Evolutionary conservation across 2,888 invertebrate genomes (phyloP), one percentile per base, ranked within the genome.

Genomic region (Chrysolina haemoptera): DNA sequence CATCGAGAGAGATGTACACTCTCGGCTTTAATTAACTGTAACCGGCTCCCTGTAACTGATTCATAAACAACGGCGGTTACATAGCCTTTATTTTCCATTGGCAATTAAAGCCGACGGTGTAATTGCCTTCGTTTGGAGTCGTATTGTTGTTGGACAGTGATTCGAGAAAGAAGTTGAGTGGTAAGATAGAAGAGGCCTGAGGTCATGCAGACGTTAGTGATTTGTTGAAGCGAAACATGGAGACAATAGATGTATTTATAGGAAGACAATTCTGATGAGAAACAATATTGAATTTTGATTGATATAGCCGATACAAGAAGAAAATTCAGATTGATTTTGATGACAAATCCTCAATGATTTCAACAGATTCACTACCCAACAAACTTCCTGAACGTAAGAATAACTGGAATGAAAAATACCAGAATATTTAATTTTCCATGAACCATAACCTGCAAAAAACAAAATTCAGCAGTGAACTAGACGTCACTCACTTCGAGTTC

Each of bases 41-140:
- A 66, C 55, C 55, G 70, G 46, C 70, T 63, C 48, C 62, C 55
- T 27, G 65, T 22, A 35, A 22, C 27, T 35, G 59, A 59, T 27
- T 59, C 59, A 59, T 59, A 59, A 59, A 59, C 59, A 59, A 35
- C 59, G 11, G 22, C 59, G 16, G 27, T 59, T 27, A 59, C 59
- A n/a, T 35, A 55, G 55, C 16, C 22, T 55, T 22, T 9, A 35
- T 59, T 27, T 59, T 59, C 59, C n/a, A 8, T 35, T 62, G 63
- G 69, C 69, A 69, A 69, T 69, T 73, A 73, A 64, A 59, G 55
- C 55, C 67, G 69, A 48, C 59, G 55, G 59, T 69, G 69, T 73
- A 73, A 73, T 73, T 73, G 69, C 69, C 65, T 73, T 65, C 68
- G 69, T 69, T 73, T 69, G 63, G 69, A 69, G 69, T 68, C 69